phyloP scores from a whole-genome alignment of 2,797 vertebrate genomes.

The Taeniopygia guttata region DNA sequence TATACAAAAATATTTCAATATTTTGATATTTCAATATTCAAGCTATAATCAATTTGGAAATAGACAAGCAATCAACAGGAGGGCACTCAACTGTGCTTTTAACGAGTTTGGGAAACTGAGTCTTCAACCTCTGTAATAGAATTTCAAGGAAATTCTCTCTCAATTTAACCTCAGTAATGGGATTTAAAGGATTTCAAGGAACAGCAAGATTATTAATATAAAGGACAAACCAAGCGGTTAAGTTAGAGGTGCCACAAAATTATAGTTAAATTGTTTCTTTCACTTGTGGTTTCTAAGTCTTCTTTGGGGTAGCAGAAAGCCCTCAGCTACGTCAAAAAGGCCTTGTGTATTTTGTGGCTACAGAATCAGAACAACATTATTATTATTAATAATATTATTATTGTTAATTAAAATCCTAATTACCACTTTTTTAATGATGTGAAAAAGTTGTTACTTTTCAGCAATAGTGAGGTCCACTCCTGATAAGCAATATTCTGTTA shows the following conservation, averaged over 20 bases:
- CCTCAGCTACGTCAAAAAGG: neutral
- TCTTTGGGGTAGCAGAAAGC: neutral
- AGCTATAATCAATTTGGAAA: neutral
- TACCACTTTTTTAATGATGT: fast-evolving
- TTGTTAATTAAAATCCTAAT: neutral
- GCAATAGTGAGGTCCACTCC: neutral
- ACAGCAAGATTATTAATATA: neutral
- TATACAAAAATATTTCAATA: neutral
- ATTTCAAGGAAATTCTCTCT: neutral
- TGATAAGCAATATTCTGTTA: neutral
- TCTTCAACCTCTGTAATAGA: neutral
- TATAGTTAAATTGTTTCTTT: neutral
- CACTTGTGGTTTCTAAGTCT: neutral
- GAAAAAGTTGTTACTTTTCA: neutral
- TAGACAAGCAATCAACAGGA: neutral
- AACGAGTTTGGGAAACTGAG: neutral
- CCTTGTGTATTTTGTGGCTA: neutral
- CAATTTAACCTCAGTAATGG: neutral
- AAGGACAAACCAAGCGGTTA: neutral
- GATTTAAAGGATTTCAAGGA: neutral
- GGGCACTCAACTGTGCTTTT: fast-evolving
- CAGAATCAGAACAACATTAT: neutral
- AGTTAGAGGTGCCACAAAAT: neutral
- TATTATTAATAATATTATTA: neutral
- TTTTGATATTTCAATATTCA: neutral